Percentiles rank a stretch among this genome's conserved stretches.
Evolutionary conservation across 2,797 vertebrate species (phyloP).

Genomic region (Aselliscus stoliczkanus): DNA sequence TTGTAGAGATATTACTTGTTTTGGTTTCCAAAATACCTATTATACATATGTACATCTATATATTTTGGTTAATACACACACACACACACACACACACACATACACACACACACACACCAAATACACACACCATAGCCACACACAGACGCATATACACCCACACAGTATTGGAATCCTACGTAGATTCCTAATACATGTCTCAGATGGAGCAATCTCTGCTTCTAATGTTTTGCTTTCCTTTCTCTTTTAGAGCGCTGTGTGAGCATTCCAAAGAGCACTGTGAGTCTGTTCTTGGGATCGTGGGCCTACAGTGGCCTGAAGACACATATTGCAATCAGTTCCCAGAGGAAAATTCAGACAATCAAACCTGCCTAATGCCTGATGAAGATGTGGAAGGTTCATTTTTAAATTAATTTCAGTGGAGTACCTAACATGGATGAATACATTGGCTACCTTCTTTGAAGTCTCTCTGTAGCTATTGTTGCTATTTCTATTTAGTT

Average conservation of each 20-base stretch:
- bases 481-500: not conserved
- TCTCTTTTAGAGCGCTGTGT: slow-evolving; percentile 86
- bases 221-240: not conserved
- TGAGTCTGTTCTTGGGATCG: slow-evolving; percentile 92
- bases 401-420: not conserved
- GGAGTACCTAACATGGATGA: not conserved
- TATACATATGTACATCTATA: not conserved
- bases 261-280: slow-evolving; percentile 90
- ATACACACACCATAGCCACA: not conserved
- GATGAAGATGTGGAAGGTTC: slow-evolving; percentile 90
- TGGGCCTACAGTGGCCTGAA: slow-evolving; percentile 96
- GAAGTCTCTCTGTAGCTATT: not conserved
- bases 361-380: slow-evolving; percentile 89
- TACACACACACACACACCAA: not conserved
- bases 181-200: not conserved
- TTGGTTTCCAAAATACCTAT: not conserved
- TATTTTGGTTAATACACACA: not conserved
- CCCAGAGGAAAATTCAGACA: slow-evolving; percentile 88
- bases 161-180: not conserved
- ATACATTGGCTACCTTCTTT: not conserved
- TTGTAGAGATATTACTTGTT: not conserved
- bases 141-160: fast-evolving
- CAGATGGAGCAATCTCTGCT: not conserved
- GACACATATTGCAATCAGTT: slow-evolving; percentile 93
- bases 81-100: not conserved